These are phyloP conservation scores for Lipophrys pholis DNA, from an alignment of 2,113 vertebrate genomes.

Conservation along the genomic window DNA sequence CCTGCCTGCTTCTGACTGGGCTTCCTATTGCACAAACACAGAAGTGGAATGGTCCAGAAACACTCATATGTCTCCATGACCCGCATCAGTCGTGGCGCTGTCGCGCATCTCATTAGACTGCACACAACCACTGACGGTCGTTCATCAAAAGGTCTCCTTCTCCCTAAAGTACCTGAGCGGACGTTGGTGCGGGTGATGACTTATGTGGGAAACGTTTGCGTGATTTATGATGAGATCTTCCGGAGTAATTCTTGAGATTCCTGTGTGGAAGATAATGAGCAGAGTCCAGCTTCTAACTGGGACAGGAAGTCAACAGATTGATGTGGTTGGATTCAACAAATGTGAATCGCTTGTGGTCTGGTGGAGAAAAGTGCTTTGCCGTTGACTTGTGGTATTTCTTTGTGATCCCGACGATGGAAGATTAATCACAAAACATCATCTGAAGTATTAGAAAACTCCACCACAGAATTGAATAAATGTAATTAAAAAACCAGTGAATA, in stretches of 20 bases:
- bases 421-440: no score
- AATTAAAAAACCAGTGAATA: no score
- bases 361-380: no score
- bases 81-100: constrained; percentile 60
- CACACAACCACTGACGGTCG: constrained; percentile 30
- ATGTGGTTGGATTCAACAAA: background rate
- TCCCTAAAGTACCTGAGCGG: constrained; percentile 48
- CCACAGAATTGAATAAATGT: no score
- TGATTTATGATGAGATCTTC: constrained; percentile 58
- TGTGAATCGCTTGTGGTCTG: constrained; percentile 4
- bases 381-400: no score
- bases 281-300: constrained; percentile 1
- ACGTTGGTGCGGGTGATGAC: constrained; percentile 38
- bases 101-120: constrained; percentile 72
- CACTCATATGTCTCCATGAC: constrained; percentile 69
- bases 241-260: background rate
- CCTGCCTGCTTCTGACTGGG: background rate
- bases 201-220: constrained; percentile 21
- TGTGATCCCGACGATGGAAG: no score
- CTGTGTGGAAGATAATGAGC: constrained; percentile 24
- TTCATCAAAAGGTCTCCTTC: constrained; percentile 51
- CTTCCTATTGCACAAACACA: constrained; percentile 46
- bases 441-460: no score
- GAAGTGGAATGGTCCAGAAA: constrained; percentile 37
- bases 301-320: constrained; percentile 27